A percentile compares a stretch with the other conserved stretches of the same genome.
Conservation (phyloP, 2,888 invertebrate species). For the Oscheius sp. region DNA sequence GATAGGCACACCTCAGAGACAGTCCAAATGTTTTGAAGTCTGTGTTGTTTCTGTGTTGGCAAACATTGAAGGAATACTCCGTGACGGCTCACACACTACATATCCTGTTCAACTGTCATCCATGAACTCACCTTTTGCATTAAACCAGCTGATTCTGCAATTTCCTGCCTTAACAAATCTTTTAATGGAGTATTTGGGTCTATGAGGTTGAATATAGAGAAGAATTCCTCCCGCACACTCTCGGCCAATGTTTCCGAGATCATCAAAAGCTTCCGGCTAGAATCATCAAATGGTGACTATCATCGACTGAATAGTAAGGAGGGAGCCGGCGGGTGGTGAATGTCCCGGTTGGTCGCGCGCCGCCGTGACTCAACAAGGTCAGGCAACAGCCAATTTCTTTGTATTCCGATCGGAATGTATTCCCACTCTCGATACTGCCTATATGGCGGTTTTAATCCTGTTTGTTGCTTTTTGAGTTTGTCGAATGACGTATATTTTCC, state of each 20-base stretch:
- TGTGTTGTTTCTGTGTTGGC: neutral
- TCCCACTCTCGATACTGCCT: no score
- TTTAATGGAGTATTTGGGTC: conserved; percentile 7
- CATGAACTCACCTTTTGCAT: conserved; percentile 26
- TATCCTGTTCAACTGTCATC: neutral
- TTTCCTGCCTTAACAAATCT: conserved; percentile 14
- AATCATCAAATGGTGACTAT: conserved; percentile 1
- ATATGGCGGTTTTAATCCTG: no score
- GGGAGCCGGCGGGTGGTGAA: conserved; percentile 24
- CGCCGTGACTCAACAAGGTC: conserved; percentile 35
- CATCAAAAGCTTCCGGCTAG: conserved; percentile 16
- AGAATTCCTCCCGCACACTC: conserved; percentile 14
- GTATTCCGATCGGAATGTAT: conserved; percentile 10
- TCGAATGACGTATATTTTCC: no score
- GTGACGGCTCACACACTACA: neutral
- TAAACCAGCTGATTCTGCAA: conserved; percentile 16
- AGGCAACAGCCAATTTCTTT: conserved; percentile 20
- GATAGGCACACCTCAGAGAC: no score
- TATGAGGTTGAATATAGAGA: neutral
- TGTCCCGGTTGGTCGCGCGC: conserved; percentile 29
- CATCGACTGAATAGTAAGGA: conserved; percentile 8
- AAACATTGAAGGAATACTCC: no score
- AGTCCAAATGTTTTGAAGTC: neutral
- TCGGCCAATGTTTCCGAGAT: conserved; percentile 26
- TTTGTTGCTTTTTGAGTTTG: no score